Conservation (phyloP, 1,140 invertebrate genomes). For the Prorops nasuta region DNA sequence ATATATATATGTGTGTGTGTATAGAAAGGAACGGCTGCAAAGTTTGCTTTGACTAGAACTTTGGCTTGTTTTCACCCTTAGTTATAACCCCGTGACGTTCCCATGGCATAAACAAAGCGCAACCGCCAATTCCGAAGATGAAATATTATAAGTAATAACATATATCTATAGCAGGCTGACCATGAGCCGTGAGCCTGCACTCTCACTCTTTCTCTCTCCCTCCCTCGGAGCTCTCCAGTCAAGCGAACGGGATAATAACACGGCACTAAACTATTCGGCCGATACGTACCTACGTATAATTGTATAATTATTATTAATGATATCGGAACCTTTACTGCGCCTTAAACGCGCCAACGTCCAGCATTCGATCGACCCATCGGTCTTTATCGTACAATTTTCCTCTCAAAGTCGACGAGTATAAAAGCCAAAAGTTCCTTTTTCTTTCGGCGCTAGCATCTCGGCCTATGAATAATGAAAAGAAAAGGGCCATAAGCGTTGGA, state of each 20-base stretch:
- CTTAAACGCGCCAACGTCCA: conserved; percentile 44
- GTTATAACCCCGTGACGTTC: conserved; percentile 49
- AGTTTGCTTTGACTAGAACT: background rate
- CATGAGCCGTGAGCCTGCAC: too few species aligned
- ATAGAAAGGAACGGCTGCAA: background rate
- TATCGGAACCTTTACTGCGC: conserved; percentile 46
- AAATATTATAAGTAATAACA: conserved; percentile 61
- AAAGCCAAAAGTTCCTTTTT: conserved; percentile 7
- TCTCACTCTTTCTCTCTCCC: too few species aligned
- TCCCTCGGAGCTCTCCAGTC: too few species aligned
- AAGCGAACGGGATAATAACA: conserved; percentile 58
- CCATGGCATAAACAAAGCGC: conserved; percentile 58
- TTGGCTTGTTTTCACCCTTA: conserved; percentile 39
- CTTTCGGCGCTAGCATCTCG: conserved; percentile 13
- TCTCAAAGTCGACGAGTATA: too few species aligned
- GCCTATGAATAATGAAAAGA: too few species aligned
- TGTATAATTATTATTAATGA: conserved; percentile 61
- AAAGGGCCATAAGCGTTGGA: too few species aligned
- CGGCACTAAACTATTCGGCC: conserved; percentile 55
- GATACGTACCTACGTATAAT: conserved; percentile 56
- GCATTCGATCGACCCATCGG: conserved; percentile 22
- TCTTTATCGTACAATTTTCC: too few species aligned
- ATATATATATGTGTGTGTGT: background rate
- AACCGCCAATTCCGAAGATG: conserved; percentile 58
- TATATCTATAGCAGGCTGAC: conserved; percentile 48